Base-by-base conservation (phyloP, 92 coral and sea anemone species). In the Heliopora coerulea region DNA sequence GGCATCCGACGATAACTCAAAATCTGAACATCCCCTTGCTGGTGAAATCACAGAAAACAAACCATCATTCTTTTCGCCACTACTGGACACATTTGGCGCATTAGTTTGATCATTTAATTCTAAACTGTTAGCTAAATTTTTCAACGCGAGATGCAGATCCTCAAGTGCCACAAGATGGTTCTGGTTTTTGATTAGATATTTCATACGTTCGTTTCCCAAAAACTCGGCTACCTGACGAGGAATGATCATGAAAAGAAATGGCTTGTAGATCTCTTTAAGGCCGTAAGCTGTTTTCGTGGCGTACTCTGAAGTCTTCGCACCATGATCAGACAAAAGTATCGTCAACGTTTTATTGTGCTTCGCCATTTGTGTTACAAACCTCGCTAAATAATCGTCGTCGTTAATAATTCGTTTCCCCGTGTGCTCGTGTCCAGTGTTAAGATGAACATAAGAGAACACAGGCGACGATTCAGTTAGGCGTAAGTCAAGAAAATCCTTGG, bases 291-390 rank as follows among this genome's bases (percentile, higher is more conserved):
- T 87, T 10, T 69, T 65, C 8, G 79, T 87, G 21, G 96, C 88
- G 67, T 92, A 92, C 27, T 81, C 82, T 11, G 87, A 78, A 0
- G 97, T 92, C 74, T 92, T 92, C 2, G 88, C 85, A 4, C 97
- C 97, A 42, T 92, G 97, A 80, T 92, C 96, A 8, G 97, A 92
- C 32, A 92, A 56, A 34, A 92, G 52, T 26, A 92, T 80, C 1
- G 92, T 92, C 49, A 92, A 56, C 9, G 97, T 92, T 64, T 85
- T 83, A 7, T 80, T 72, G 18, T 69, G 79, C 63, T 82, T 72
- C 0, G 97, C 84, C 85, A 87, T 79, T 32, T 68, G 79, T 41
- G 65, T 80, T 10, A 92, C 80, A 56, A 90, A 88, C 49, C 66
- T 75, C 3, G 89, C 83, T 68, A 92, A 46, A 32, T 68, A 30